Evolutionary conservation across 2,797 vertebrate species (phyloP), one percentile per base, ranked within the genome.

Genomic region (Gadopsis bispinosus): DNA sequence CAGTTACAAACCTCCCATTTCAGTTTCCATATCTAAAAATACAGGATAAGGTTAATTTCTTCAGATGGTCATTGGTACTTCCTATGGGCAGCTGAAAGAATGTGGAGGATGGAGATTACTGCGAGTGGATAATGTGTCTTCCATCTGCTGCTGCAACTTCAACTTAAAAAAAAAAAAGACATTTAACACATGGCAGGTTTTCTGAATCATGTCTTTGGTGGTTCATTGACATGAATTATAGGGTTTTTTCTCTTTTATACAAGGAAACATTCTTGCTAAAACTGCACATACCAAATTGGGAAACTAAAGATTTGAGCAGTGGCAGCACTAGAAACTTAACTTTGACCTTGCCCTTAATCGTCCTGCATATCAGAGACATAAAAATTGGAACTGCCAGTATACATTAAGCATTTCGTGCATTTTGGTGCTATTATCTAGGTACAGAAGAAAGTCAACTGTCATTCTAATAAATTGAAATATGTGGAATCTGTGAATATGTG

Each of bases 91-190:
- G 26, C 66, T 87, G 41, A 87, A 88, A 87, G 80, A 91, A 90
- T 81, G 79, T 60, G 64, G 77, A 87, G 80, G 77, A 81, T 75
- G 69, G 80, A 75, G 81, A 87, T 82, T 80, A 81, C 69, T 74
- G 66, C 67, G 79, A 86, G 77, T 75, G 86, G 68, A 79, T 93
- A 90, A 93, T 93, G 87, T 81, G 69, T 91, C 89, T 83, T 91
- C 91, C 91, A 90, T 93, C 88, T 93, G 93, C 65, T 78, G 61
- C 71, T 77, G 69, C 76, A 87, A 83, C 72, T 78, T 88, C 73
- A 39, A 73, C 67, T 87, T 79, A 71, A 90, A 88, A 26, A 26
- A 26, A 26, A 26, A 26, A 91, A 85, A 84, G 61, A 88, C 82
- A 87, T 91, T 91, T 77, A 83, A 89, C 76, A 81, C 81, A 92